Percentiles rank a stretch among this genome's conserved stretches.
Conservation (phyloP, 2,797 vertebrate genomes). For the Rhodeus uyekii region DNA sequence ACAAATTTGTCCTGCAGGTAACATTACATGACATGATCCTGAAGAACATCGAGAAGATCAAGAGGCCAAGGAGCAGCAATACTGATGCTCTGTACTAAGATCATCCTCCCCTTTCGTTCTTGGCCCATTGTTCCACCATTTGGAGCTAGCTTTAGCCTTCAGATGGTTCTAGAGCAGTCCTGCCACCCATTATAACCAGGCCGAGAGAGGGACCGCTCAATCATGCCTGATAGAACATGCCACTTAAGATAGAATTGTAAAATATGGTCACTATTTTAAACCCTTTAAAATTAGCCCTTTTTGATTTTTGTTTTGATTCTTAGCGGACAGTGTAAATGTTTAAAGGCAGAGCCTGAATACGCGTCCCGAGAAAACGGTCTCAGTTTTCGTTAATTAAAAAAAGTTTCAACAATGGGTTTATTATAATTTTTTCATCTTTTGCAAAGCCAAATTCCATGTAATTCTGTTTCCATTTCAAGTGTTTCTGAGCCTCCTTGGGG, state of each 20-base stretch:
- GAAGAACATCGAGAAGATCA: conserved; percentile 99
- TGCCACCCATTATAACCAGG: conserved; percentile 62
- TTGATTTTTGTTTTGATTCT: conserved; percentile 33
- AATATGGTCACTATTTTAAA: conserved; percentile 59
- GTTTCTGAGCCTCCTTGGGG: conserved; percentile 26
- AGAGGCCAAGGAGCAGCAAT: conserved; percentile 98
- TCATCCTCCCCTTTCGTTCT: conserved; percentile 9
- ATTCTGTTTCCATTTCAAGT: conserved; percentile 35
- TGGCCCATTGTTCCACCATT: background rate
- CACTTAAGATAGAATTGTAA: conserved; percentile 53
- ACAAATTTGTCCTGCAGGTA: conserved; percentile 75
- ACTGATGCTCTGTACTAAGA: conserved; percentile 89
- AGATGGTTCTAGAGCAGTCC: conserved; percentile 58
- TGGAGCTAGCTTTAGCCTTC: conserved; percentile 56
- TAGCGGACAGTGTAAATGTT: conserved; percentile 52
- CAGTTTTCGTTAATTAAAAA: conserved; percentile 55
- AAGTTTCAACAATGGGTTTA: conserved; percentile 39
- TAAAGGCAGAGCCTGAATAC: conserved; percentile 48
- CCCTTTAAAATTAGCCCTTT: conserved; percentile 46
- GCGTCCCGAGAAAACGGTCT: conserved; percentile 35
- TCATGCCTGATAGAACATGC: conserved; percentile 52
- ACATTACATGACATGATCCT: conserved; percentile 99
- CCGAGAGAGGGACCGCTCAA: conserved; percentile 60
- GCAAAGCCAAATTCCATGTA: conserved; percentile 45
- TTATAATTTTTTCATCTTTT: conserved; percentile 48